Evolutionary conservation across 2,797 vertebrate species (phyloP), one percentile per base, ranked within the genome.

Genomic region (Siniperca scherzeri): DNA sequence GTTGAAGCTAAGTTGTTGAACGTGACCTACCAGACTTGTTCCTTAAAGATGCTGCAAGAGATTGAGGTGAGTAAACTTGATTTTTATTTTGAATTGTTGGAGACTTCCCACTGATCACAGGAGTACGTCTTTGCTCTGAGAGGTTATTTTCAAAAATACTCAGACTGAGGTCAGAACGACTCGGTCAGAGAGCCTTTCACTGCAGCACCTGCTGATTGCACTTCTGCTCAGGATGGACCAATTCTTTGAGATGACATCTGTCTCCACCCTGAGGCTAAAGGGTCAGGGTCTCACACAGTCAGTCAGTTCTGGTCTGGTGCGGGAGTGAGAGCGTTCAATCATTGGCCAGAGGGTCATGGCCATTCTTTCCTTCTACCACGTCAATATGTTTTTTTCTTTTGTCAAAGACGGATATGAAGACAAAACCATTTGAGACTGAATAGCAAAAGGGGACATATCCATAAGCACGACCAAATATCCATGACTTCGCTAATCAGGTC

Each of bases 211-310:
- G 61, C 72, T 68, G 70, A 64, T 69, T 57, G 25, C 11, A 48
- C 64, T 57, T 80, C 64, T 22, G 46, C 66, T 78, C 60, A 13
- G 27, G 50, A 80, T 4, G 4, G 30, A 83, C 38, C 25, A 21
- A 72, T 74, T 87, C 68, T 87, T 48, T 69, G 27, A 85, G 57
- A 67, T 66, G 57, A 77, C 22, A 40, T 76, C 44, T 61, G 59
- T 79, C 78, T 85, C 42, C 53, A 40, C n/a, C 78, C 74, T 25
- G n/a, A 79, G 85, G 70, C 78, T 62, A 66, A 86, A 30, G 30
- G 30, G 30, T 30, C 30, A 30, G 30, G 57, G 59, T 86, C 57
- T 79, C 76, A 61, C 64, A 69, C 52, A 72, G 52, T 44, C 16
- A 22, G 69, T 44, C 66, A 46, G 52, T 50, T 65, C 33, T 64